A percentile compares a stretch with the other conserved stretches of the same genome.
These are phyloP conservation scores for Hafferia zeledoni DNA, from an alignment of 2,797 vertebrate species.

Conservation along the genomic window DNA sequence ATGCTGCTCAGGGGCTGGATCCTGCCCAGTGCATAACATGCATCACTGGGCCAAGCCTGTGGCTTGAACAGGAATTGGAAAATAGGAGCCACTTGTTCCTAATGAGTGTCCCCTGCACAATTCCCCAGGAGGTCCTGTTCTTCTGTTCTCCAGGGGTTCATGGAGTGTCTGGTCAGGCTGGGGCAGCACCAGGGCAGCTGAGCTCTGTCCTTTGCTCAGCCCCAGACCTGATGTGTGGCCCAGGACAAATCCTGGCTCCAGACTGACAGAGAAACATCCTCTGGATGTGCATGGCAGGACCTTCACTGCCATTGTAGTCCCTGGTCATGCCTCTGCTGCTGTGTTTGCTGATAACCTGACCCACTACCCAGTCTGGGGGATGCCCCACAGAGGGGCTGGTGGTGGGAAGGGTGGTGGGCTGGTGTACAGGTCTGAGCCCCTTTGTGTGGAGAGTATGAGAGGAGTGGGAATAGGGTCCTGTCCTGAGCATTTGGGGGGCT, in stretches of 20 bases:
- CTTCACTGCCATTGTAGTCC: fast-evolving
- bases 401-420: background rate
- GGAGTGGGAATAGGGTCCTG: fast-evolving
- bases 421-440: background rate
- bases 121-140: background rate
- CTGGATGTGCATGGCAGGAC: background rate
- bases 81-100: background rate
- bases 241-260: background rate
- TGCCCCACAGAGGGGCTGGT: background rate
- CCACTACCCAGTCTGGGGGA: fast-evolving
- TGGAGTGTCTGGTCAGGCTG: fast-evolving
- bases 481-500: background rate
- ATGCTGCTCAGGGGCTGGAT: background rate
- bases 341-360: background rate
- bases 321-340: background rate
- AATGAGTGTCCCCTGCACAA: fast-evolving
- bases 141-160: background rate
- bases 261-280: background rate
- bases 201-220: background rate
- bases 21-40: background rate
- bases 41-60: background rate
- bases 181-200: background rate
- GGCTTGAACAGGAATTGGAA: background rate
- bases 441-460: fast-evolving
- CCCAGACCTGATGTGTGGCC: background rate